Evolutionary conservation across 2,113 vertebrate species (phyloP).

Genomic region (Hiodon tergisus): DNA sequence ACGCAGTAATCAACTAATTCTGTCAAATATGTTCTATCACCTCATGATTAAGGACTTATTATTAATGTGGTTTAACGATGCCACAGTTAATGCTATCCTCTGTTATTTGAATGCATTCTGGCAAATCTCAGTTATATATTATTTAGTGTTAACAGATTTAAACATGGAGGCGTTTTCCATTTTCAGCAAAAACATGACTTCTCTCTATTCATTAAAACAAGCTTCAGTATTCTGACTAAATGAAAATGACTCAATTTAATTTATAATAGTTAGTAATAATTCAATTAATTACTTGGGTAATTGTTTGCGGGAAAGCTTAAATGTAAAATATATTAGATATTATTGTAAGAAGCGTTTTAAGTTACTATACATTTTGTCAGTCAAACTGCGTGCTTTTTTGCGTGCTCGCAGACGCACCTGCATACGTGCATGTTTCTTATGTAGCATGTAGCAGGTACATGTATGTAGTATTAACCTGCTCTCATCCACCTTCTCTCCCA

Average conservation of each 20-base stretch:
- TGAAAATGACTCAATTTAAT: neutral
- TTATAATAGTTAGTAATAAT: neutral
- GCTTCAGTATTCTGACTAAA: neutral
- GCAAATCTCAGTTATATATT: constrained; percentile 20
- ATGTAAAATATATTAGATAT: too few species aligned
- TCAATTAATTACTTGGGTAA: too few species aligned
- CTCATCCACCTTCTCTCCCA: neutral
- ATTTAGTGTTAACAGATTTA: constrained; percentile 22
- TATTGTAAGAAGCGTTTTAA: too few species aligned
- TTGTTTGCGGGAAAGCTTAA: too few species aligned
- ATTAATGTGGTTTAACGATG: neutral
- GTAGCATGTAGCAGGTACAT: too few species aligned
- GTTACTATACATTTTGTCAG: too few species aligned
- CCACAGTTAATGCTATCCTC: neutral
- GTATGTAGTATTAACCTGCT: neutral
- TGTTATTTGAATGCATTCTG: neutral
- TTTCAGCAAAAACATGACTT: neutral
- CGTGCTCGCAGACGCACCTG: neutral
- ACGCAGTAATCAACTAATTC: neutral
- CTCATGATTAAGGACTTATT: neutral
- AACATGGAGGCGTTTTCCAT: neutral
- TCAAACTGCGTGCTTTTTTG: too few species aligned
- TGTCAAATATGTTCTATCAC: neutral
- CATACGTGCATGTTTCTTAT: too few species aligned
- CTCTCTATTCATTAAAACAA: constrained; percentile 9